Base-by-base conservation (phyloP, 2,888 invertebrate species). In the Andrena praecox region DNA sequence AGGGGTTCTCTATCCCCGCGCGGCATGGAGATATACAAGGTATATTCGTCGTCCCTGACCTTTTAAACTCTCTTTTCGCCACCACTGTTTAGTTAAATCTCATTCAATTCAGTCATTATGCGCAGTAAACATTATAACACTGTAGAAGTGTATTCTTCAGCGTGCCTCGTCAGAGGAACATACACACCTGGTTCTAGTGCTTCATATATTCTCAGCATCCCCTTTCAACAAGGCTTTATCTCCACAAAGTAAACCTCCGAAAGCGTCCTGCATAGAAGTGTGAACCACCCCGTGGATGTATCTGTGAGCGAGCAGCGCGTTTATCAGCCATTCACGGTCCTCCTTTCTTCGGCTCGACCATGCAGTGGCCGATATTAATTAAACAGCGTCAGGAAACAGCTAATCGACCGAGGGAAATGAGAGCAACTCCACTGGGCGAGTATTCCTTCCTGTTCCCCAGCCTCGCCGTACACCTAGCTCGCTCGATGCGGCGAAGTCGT, bases 361-460 rank as follows among this genome's bases (percentile, higher is more conserved):
- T 71, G 52, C 29, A 76, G 42, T 6, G 67, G 59, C 4, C 60
- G 76, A 52, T 35, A 64, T 78, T 73, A 81, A 78, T 59, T 71
- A 72, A 78, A 71, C 59, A 60, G 35, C 56, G 42, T 31, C 80
- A 72, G 84, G 76, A 80, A 85, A 59, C 70, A 78, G 24, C 62
- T 56, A 54, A 64, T 75, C 76, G 60, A 29, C 69, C 70, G 52
- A 29, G 68, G 78, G 80, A 79, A 84, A 84, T 70, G 70, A 82
- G 70, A 73, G 59, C 62, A 59, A 33, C 24, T 60, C 54, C 67
- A 50, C 42, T 59, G 73, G 56, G 62, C 48, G 69, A 54, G 59
- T 75, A 69, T 75, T 35, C 77, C 77, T 81, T 85, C 69, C 80
- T 73, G 77, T 72, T 75, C 71, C 75, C 59, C 68, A 63, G 54